Evolutionary conservation across 2,113 vertebrate species (phyloP), one percentile per base, ranked within the genome.

Genomic region (Hepsetus odoe): DNA sequence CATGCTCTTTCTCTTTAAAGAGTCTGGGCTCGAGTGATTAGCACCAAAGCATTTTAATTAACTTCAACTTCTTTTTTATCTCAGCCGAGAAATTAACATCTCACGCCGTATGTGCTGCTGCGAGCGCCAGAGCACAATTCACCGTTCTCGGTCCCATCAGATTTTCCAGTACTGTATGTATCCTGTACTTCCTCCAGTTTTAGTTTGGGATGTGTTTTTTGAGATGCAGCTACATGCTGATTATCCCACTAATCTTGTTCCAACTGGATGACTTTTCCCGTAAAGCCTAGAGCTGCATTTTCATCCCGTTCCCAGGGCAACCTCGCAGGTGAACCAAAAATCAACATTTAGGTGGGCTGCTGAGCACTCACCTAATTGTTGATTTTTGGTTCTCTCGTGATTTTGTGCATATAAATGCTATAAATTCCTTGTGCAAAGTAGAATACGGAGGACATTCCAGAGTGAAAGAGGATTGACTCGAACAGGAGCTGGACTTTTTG

Each of bases 1-100:
- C 62, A 30, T 83, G 46, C 74, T 55, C 51, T 80, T 72, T 79
- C 76, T 75, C 40, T 76, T 81, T 79, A 71, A 81, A 78, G 64
- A 20, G 65, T 26, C 71, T 81, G 49, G 33, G 66, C 66, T 81
- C 53, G 26, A 81, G 51, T 81, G 80, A 84, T 82, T 76, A 84
- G 77, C 73, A 42, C 76, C 3, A 11, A 66, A 76, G 68, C 62
- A 79, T 82, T 84, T 79, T 82, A 84, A 82, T 82, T 79, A 82
- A 81, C 72, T 82, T 44, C 28, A 66, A 74, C 72, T 71, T 22
- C 7, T 10, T 55, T 55, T 82, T 82, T 82, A 82, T 82, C 76
- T 79, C 58, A 70, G 56, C 49, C 12, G 58, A 75, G 76, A 82
- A 55, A 78, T 79, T 58, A 79, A 71, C 44, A 40, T 56, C 33